Percentiles rank a stretch among this genome's conserved stretches.
phyloP scores from a whole-genome alignment of 2,888 invertebrate species.

The Cabera pusaria region DNA sequence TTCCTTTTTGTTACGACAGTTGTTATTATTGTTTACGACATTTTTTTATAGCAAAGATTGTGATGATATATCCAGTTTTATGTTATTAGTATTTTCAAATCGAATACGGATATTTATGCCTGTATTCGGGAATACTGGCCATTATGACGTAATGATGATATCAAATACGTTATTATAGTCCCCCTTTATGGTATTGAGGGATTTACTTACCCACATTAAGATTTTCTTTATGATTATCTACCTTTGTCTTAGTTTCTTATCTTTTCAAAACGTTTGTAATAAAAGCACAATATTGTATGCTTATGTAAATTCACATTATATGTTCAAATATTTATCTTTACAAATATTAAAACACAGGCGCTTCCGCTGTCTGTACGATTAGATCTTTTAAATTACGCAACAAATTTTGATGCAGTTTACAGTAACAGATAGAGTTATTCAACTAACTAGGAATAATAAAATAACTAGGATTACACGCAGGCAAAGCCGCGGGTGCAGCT shows the following conservation, averaged over 20 bases:
- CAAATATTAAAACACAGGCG: no score
- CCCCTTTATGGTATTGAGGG: constrained; percentile 30
- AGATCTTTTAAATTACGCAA: no score
- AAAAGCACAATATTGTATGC: no score
- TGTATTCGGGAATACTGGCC: constrained; percentile 29
- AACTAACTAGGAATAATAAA: no score
- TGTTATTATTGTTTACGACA: constrained; percentile 36
- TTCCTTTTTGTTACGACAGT: constrained; percentile 12
- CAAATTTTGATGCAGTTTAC: no score
- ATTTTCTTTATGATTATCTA: constrained; percentile 11
- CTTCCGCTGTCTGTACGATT: no score
- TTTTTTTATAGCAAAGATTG: constrained; percentile 36
- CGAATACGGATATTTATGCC: constrained; percentile 37
- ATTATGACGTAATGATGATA: constrained; percentile 34
- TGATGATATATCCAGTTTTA: constrained; percentile 37
- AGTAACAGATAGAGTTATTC: no score
- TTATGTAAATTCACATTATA: no score
- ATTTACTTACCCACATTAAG: constrained; percentile 16
- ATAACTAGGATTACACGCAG: no score
- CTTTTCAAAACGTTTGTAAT: constrained; percentile 4
- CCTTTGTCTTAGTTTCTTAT: constrained; percentile 14
- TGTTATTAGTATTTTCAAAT: constrained; percentile 41
- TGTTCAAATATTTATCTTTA: no score
- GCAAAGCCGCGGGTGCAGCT: no score
- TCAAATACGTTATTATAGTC: constrained; percentile 30